phyloP scores from a whole-genome alignment of 2,113 vertebrate species.

The Astur gentilis region DNA sequence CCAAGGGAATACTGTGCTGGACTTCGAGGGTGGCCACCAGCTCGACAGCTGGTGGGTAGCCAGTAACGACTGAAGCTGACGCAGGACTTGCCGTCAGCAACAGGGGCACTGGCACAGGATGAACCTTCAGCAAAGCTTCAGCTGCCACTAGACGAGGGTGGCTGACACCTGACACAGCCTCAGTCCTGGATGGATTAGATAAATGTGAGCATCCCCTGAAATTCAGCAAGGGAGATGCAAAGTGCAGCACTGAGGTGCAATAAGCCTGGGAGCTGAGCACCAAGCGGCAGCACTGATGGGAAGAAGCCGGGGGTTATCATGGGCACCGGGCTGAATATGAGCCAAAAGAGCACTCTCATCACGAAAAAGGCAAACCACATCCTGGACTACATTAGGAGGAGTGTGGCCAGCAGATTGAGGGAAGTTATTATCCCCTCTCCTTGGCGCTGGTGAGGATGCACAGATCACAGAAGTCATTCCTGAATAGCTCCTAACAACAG shows the following conservation, averaged over 20 bases:
- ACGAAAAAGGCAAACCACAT: conserved; percentile 13
- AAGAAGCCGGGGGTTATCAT: background rate
- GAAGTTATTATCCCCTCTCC: background rate
- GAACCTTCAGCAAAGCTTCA: background rate
- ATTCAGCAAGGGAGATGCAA: background rate
- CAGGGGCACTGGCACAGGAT: rapidly evolving
- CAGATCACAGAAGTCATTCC: background rate
- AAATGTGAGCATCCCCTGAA: background rate
- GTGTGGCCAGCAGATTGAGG: background rate
- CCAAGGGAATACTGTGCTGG: background rate
- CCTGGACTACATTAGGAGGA: conserved; percentile 32
- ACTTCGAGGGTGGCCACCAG: background rate
- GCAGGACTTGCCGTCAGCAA: background rate
- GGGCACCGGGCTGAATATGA: background rate
- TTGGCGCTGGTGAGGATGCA: background rate
- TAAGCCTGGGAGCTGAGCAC: background rate
- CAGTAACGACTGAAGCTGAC: background rate
- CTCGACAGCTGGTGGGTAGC: rapidly evolving
- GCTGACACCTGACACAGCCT: background rate
- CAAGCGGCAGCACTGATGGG: rapidly evolving
- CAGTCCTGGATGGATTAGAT: background rate
- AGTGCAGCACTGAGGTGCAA: background rate
- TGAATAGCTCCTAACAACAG: background rate
- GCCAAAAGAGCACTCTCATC: conserved; percentile 24
- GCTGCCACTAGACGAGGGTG: rapidly evolving